phyloP scores from a whole-genome alignment of 2,888 invertebrate species.

The Brenthis ino region DNA sequence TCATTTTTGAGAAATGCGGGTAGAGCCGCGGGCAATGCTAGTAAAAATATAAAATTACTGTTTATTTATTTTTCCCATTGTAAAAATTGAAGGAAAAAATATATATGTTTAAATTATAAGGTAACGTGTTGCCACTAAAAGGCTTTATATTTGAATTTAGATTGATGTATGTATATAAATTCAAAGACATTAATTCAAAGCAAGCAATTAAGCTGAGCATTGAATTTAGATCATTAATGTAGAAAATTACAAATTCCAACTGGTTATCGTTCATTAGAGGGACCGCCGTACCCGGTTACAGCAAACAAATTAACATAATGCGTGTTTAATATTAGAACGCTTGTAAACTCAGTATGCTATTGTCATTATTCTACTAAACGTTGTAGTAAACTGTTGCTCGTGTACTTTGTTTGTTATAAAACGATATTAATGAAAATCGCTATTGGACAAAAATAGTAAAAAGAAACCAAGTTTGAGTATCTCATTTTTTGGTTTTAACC shows the following conservation, averaged over 20 bases:
- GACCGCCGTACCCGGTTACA: conserved; percentile 24
- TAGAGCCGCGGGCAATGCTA: too few species aligned
- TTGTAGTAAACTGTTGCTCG: conserved; percentile 1
- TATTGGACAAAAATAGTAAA: background rate
- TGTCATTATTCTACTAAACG: conserved; percentile 6
- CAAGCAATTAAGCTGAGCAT: background rate
- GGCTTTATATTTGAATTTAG: too few species aligned
- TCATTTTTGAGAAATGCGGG: too few species aligned
- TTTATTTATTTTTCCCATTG: too few species aligned
- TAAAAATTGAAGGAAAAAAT: too few species aligned
- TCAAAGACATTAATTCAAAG: background rate
- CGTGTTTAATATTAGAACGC: conserved; percentile 34
- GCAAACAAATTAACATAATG: conserved; percentile 38
- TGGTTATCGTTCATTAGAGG: conserved; percentile 29
- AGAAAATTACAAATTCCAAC: conserved; percentile 22
- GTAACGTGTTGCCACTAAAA: too few species aligned
- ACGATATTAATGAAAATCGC: background rate
- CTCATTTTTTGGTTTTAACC: too few species aligned
- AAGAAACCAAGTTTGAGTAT: too few species aligned
- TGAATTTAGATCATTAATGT: conserved; percentile 2
- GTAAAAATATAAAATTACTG: too few species aligned
- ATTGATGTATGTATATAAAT: too few species aligned
- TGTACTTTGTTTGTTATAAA: background rate
- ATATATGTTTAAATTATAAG: too few species aligned
- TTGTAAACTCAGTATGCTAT: conserved; percentile 9